Base-by-base conservation (phyloP, 2,888 invertebrate species). In the Pherbina coryleti region DNA sequence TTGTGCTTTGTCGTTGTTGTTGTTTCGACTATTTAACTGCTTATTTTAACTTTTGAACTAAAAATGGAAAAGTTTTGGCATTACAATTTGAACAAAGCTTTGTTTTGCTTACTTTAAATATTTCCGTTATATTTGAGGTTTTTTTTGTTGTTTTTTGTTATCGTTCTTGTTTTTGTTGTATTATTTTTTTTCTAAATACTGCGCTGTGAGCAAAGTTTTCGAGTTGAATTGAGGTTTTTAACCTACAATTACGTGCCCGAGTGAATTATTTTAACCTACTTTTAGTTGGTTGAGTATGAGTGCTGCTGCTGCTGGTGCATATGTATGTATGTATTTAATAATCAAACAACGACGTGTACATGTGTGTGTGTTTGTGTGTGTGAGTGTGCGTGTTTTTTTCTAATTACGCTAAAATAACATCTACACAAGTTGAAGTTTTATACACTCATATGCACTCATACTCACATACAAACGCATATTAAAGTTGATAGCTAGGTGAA, bases 251-350 rank as follows among this genome's bases (percentile, higher is more conserved):
- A 76, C 70, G 75, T 49, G n/a, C 73, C 37, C 66, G 57, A 75
- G 71, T 78, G 79, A 75, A 78, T 75, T 71, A 70, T 60, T 80
- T 76, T 80, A 85, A 82, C 83, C 83, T 80, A 83, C 80, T 81
- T 84, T 76, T 79, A 72, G 60, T 22, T 76, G 62, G 44, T 8
- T 64, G 69, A 53, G 70, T 74, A 55, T 75, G 69, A 28, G 57
- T 62, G 69, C 7, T 37, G 14, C 60, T 22, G 28, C 22, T 37
- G 14, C 60, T 22, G 28, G 14, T 49, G 22, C 31, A 25, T 53
- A 70, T 22, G 28, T 72, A 37, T 70, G 64, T 31, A 60, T 53
- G 71, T 31, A 9, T 70, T 60, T 76, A 62, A 44, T 19, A 25
- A 49, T 9, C 25, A 49, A 22, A 34, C 53, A 69, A 9, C 19